Base-by-base conservation (phyloP, 2,888 invertebrate species). In the Entomobrya proxima region DNA sequence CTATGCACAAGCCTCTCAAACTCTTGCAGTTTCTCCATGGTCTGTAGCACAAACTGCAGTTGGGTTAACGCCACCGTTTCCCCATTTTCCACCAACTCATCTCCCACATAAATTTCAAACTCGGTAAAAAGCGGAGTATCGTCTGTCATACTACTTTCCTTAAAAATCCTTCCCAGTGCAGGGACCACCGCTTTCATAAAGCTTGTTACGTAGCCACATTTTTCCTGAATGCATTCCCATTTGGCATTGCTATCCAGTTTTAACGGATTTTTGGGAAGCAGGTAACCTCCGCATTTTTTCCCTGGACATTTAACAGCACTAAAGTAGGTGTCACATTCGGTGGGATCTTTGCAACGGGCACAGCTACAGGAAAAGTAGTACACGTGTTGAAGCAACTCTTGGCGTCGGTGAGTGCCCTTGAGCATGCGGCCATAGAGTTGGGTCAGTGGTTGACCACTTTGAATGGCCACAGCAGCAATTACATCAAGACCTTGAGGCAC, bases 351-450 rank as follows among this genome's bases (percentile, higher is more conserved):
- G 72, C 86, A 86, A 32, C 86, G 61, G 7, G 50, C 30, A 58
- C 86, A 86, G 4, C 76, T 55, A 18, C 86, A 86, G 3, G 81
- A 77, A 77, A 86, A 86, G 50, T 81, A 86, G 44, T 86, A 86
- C 3, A 81, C 69, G 24, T 86, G 55, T 27, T 86, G 86, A 13
- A 81, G 76, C 15, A 86, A 24, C 50, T 86, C 86, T 44, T 86
- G 86, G 2, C 86, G 79, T 35, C 77, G 37, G 72, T 76, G 77
- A 27, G 81, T 86, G 15, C 86, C 86, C 47, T 86, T 86, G 24
- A 86, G n/a, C 79, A 81, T 86, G 24, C 86, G 24, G 0, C 86
- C 86, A 35, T 86, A 86, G 1, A 86, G 81, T 47, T 86, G 86
- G 13, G 86, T 86, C 21, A 86, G 30, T 4, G 86, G 86, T 35